Evolutionary conservation across 1,140 invertebrate species (phyloP), one percentile per base, ranked within the genome.

Genomic region (Brachionus rubens): DNA sequence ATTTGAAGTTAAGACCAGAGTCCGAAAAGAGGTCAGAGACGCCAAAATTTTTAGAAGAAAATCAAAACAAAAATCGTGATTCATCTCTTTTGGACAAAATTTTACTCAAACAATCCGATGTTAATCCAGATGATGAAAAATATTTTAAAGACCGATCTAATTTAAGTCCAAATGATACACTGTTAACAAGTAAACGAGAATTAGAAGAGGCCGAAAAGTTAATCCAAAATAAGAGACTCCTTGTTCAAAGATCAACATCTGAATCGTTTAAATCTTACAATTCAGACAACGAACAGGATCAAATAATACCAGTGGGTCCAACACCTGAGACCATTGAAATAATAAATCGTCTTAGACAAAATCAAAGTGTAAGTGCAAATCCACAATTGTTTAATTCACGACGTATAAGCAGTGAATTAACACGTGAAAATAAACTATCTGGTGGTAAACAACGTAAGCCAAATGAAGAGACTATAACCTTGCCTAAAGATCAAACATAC

Each of bases 361-460:
- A 36, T 59, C 54, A 26, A 19, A 59, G 54, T 36, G 28, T 33
- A 59, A 59, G 54, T 59, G 54, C 54, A 33, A 59, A 33, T 40
- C 54, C 54, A 6, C 14, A 59, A 36, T 36, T 59, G 30, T 1
- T 9, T 9, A 30, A 30, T 4, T 5, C 36, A 30, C 30, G 14
- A 19, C 30, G 2, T 5, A 40, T 59, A 9, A 19, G 36, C n/a
- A 36, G 28, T 36, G 54, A 59, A 16, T 10, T 59, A 33, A 59
- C 54, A 1, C 30, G 54, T 12, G 54, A 59, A 59, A 59, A 28
- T 10, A 59, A 59, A 59, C n/a, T 59, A n/a, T 59, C 54, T 16
- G 54, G 54, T 9, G 54, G 54, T 16, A 59, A 59, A 33, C 54
- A 59, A 16, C 30, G 54, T 36, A 59, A 59, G n/a, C 54, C 54